A percentile compares a stretch with the other conserved stretches of the same genome.
Evolutionary conservation across 2,888 invertebrate species (phyloP).

Genomic region (Dendrolimus pini): DNA sequence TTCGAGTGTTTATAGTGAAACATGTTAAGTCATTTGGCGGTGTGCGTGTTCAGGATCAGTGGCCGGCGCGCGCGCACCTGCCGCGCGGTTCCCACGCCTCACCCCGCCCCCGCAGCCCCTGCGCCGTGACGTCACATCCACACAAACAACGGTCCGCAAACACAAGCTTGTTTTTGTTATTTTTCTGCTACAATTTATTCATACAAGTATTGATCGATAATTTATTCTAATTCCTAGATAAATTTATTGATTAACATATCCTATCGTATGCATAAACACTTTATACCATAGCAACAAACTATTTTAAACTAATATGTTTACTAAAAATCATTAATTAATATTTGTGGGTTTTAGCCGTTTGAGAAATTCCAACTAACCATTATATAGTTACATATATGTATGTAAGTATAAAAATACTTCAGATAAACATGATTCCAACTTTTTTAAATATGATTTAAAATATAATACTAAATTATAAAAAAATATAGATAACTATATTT

Average conservation of each 20-base stretch:
- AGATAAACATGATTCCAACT: too few relatives aligned
- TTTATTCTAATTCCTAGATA: constrained; percentile 28
- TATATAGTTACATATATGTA: too few relatives aligned
- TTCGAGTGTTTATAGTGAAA: constrained; percentile 25
- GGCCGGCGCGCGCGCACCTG: constrained; percentile 74
- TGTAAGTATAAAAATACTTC: too few relatives aligned
- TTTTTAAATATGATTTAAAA: too few relatives aligned
- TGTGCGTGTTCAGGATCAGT: constrained; percentile 71
- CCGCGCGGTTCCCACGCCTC: constrained; percentile 71
- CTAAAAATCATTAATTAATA: too few relatives aligned
- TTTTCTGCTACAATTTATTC: constrained; percentile 26
- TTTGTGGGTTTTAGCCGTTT: too few relatives aligned
- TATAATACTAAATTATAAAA: too few relatives aligned
- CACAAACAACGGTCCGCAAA: constrained; percentile 55
- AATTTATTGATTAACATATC: constrained; percentile 27
- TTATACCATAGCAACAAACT: not conserved
- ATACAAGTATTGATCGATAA: constrained; percentile 11
- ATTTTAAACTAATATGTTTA: not conserved
- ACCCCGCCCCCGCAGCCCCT: constrained; percentile 26
- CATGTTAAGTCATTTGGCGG: constrained; percentile 28
- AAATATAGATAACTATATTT: too few relatives aligned
- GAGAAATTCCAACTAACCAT: too few relatives aligned
- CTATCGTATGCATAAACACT: not conserved
- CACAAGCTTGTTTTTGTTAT: constrained; percentile 41
- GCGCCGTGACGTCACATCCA: constrained; percentile 56